Evolutionary conservation across 2,113 vertebrate species (phyloP), one percentile per base, ranked within the genome.

Genomic region (Bagarius yarrelli): DNA sequence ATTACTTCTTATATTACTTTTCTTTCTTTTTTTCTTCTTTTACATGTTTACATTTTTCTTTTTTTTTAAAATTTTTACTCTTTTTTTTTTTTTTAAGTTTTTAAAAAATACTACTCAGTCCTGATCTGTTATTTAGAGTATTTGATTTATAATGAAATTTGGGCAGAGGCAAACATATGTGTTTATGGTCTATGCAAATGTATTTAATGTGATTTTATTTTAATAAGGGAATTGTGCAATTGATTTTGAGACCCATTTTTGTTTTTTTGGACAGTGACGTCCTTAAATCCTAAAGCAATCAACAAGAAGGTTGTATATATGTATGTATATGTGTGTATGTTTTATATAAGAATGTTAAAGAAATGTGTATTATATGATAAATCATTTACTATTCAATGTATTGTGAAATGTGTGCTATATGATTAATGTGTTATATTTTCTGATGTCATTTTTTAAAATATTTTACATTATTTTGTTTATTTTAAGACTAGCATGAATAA

Each of bases 141-240:
- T 11, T 90, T 90, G 86, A 87, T 89, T 87, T 79, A 61, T 36
- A 70, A 78, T 70, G 63, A 79, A 36, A 66, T 89, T 89, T 19
- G 83, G 88, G 85, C 90, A 90, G 90, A 90, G 87, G 86, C 88
- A 88, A 76, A 85, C 86, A 85, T 87, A 87, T 85, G 86, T 87
- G 88, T 89, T 85, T 88, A 88, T 84, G 83, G 84, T 89, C 90
- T 84, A 88, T 90, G 86, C 87, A 87, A 86, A 56, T 84, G 66
- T 86, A 27, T 60, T 40, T 44, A 60, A 32, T 72, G 23, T 76
- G 25, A 13, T 61, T n/a, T 19, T 32, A 32, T 11, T 30, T 79
- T 59, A 21, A 55, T 57, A 30, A 44, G 27, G 25, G 63, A 40
- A 64, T 55, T 89, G 80, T 91, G 88, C 85, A 87, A 87, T 88